These are phyloP conservation scores for Hyaena hyaena DNA, from an alignment of 2,113 vertebrate genomes.

Conservation along the genomic window DNA sequence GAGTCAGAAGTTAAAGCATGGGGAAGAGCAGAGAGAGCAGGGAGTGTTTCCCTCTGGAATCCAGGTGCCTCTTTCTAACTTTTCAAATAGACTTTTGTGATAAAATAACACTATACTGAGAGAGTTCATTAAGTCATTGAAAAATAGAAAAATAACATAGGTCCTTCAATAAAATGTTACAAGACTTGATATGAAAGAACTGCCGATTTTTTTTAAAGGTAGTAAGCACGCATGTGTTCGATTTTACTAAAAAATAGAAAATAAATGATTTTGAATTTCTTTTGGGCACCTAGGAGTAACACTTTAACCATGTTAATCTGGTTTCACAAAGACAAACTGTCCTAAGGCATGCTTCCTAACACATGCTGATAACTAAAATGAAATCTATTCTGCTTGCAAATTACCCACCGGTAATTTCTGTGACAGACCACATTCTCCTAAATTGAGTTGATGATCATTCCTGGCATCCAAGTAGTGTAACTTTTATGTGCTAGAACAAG, in stretches of 20 bases:
- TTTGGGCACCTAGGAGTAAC: background rate
- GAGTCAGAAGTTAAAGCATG: background rate
- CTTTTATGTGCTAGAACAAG: constrained; percentile 32
- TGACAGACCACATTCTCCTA: background rate
- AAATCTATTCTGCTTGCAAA: background rate
- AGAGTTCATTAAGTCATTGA: constrained; percentile 3
- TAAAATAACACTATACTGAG: constrained; percentile 33
- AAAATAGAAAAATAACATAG: constrained; percentile 21
- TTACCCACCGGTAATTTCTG: background rate
- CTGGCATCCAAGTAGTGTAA: background rate
- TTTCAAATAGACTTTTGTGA: background rate
- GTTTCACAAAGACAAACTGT: background rate
- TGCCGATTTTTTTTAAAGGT: background rate
- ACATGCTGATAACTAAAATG: background rate
- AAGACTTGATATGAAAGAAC: constrained; percentile 25
- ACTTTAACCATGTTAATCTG: background rate
- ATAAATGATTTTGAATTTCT: constrained; percentile 16
- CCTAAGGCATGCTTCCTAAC: background rate
- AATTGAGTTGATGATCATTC: constrained; percentile 28
- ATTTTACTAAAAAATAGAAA: background rate
- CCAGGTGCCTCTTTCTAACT: background rate
- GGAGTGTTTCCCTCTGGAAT: background rate
- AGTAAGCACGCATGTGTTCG: background rate
- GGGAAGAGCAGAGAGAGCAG: background rate
- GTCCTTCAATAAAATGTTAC: background rate